phyloP scores from a whole-genome alignment of 2,113 vertebrate genomes.

The Chroicocephalus ridibundus region DNA sequence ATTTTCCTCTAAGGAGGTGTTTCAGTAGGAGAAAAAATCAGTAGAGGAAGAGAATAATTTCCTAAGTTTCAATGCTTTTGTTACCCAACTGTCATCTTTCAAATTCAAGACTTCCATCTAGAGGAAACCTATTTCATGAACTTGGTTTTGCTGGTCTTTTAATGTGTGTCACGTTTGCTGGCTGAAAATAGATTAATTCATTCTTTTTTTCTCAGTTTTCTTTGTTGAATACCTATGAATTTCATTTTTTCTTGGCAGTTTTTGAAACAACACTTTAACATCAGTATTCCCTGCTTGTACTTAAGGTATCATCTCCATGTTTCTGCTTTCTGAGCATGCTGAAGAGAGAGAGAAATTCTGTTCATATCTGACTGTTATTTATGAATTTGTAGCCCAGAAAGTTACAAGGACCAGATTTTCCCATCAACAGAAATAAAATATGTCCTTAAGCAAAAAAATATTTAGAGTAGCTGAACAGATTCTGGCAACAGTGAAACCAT shows the following conservation, averaged over 20 bases:
- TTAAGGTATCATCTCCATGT: background rate
- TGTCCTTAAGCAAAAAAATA: background rate
- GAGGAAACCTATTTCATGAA: slow-evolving; percentile 39
- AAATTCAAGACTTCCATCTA: slow-evolving; percentile 60
- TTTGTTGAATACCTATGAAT: background rate
- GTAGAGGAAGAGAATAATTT: slow-evolving; percentile 21
- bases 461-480: background rate
- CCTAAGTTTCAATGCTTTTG: slow-evolving; percentile 4
- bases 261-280: background rate
- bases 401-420: background rate
- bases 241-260: background rate
- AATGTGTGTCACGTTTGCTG: background rate
- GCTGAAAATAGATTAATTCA: background rate
- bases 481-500: background rate
- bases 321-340: background rate
- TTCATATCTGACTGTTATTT: background rate
- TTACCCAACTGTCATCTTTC: background rate
- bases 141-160: slow-evolving; percentile 2
- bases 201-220: background rate
- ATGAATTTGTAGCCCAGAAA: background rate
- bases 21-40: background rate
- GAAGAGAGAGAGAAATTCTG: background rate
- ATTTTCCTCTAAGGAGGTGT: background rate
- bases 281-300: background rate
- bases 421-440: background rate